Conservation (phyloP, 2,797 vertebrate genomes). For the Syncerus caffer region DNA sequence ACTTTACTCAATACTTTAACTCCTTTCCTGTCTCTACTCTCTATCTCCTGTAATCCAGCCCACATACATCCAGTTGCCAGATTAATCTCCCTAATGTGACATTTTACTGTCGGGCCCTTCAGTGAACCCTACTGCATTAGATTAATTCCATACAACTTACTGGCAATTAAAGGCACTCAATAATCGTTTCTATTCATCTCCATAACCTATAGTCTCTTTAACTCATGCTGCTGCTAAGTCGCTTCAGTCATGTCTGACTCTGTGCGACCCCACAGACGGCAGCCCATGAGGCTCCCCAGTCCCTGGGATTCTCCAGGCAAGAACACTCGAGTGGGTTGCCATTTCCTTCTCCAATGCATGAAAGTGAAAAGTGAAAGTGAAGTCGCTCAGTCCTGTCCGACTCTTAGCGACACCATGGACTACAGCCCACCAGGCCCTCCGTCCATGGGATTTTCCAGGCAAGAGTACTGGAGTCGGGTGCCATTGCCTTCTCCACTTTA, state of each 20-base stretch:
- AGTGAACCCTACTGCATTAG: background rate
- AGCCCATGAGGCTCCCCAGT: no score
- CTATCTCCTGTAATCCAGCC: background rate
- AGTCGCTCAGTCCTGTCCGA: no score
- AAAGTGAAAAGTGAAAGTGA: no score
- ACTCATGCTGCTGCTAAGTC: background rate
- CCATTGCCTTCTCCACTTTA: background rate
- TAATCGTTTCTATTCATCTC: background rate
- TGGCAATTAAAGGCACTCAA: constrained; percentile 8
- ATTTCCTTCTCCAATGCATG: no score
- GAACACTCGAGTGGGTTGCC: no score
- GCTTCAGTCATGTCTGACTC: no score
- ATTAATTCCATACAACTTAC: background rate
- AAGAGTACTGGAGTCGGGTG: no score
- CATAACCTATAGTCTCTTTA: background rate
- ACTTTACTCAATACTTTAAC: background rate
- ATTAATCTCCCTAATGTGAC: background rate
- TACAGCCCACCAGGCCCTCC: no score
- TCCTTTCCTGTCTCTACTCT: background rate
- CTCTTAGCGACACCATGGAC: no score
- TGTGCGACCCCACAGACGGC: no score
- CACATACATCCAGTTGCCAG: background rate
- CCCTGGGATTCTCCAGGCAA: no score
- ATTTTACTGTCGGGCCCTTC: background rate
- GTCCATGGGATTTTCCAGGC: no score